A percentile compares a stretch with the other conserved stretches of the same genome.
Evolutionary conservation across 1,140 invertebrate species (phyloP).

Genomic region (Liolophura sinensis): DNA sequence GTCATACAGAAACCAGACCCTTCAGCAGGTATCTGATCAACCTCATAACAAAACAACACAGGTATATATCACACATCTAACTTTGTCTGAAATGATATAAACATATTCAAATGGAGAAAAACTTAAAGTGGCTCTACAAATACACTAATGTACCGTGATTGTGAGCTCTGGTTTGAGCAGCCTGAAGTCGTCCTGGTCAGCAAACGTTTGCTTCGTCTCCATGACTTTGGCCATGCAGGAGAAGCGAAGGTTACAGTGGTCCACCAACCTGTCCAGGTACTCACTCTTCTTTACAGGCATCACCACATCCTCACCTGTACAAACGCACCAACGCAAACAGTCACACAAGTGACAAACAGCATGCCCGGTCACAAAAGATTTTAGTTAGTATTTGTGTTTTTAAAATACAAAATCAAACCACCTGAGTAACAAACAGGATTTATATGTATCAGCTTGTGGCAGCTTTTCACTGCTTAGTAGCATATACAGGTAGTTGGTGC

Average conservation of each 20-base stretch:
- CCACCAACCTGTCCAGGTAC: slow-evolving; percentile 75
- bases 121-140: not conserved
- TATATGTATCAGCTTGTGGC: not conserved
- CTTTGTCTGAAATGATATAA: too few relatives aligned
- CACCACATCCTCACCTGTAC: slow-evolving; percentile 67
- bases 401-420: not conserved
- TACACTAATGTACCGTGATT: slow-evolving; percentile 64
- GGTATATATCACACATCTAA: not conserved
- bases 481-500: too few relatives aligned
- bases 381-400: not conserved
- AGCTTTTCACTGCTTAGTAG: too few relatives aligned
- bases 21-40: not conserved
- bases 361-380: not conserved
- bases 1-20: not conserved
- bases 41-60: not conserved
- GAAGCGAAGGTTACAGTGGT: slow-evolving; percentile 83
- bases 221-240: slow-evolving; percentile 78
- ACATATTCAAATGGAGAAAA: not conserved
- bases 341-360: not conserved
- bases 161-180: slow-evolving; percentile 87
- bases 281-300: slow-evolving; percentile 78
- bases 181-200: slow-evolving; percentile 86
- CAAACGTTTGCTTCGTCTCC: slow-evolving; percentile 84
- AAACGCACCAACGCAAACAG: not conserved
- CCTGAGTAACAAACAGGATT: not conserved